A percentile compares a stretch with the other conserved stretches of the same genome.
These are phyloP conservation scores for Antitype chi DNA, from an alignment of 2,888 invertebrate genomes.

Conservation along the genomic window DNA sequence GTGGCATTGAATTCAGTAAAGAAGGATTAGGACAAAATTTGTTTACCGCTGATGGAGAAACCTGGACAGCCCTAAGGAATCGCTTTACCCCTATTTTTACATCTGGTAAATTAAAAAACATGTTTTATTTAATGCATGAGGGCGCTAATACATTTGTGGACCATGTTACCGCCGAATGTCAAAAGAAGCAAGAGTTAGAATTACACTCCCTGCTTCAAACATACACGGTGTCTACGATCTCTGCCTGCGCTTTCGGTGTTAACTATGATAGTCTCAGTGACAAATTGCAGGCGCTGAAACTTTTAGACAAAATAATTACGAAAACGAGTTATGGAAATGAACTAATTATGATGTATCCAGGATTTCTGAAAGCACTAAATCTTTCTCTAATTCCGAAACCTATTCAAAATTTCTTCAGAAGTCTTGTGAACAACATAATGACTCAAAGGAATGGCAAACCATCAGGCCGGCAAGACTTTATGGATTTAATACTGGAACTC, in stretches of 20 bases:
- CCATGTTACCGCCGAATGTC: constrained; percentile 58
- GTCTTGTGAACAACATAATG: constrained; percentile 68
- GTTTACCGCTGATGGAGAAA: constrained; percentile 76
- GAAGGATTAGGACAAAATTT: constrained; percentile 76
- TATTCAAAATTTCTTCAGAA: constrained; percentile 68
- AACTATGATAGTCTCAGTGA: constrained; percentile 67
- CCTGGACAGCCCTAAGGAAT: constrained; percentile 75
- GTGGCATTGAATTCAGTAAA: constrained; percentile 75
- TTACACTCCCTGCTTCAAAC: constrained; percentile 69
- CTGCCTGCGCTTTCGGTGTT: constrained; percentile 75
- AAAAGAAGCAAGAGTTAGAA: constrained; percentile 65
- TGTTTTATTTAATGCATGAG: constrained; percentile 75
- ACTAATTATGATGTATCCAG: constrained; percentile 75
- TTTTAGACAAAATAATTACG: constrained; percentile 60
- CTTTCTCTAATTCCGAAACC: constrained; percentile 67
- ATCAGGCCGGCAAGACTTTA: constrained; percentile 73
- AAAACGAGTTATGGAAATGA: constrained; percentile 56
- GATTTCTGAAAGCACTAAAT: constrained; percentile 71
- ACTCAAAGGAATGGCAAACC: constrained; percentile 72
- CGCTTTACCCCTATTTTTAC: constrained; percentile 78
- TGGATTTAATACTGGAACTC: constrained; percentile 77
- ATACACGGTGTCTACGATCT: constrained; percentile 73
- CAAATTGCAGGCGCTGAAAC: constrained; percentile 48
- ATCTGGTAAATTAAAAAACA: constrained; percentile 78
- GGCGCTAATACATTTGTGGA: constrained; percentile 71